Percentiles rank a stretch among this genome's conserved stretches.
Conservation (phyloP, 2,888 invertebrate species). For the Euzetes globulus region DNA sequence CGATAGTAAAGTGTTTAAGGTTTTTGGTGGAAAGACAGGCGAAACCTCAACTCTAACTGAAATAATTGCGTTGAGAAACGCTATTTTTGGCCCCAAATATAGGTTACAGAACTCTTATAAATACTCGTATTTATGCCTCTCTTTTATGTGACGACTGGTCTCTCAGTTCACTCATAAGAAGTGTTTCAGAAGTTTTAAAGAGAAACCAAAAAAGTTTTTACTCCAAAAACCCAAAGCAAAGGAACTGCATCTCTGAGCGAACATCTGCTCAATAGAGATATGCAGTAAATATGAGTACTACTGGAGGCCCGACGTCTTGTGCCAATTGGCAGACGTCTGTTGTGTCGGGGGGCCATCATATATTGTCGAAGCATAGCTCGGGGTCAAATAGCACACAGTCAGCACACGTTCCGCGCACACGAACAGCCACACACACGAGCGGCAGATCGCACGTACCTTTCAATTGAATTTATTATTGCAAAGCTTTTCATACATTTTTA, state of each 20-base stretch:
- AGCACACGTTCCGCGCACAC: neutral
- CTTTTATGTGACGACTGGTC: too few species aligned
- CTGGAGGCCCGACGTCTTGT: neutral
- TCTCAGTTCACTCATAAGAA: too few species aligned
- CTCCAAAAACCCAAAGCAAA: neutral
- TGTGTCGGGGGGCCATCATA: neutral
- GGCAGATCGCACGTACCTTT: neutral
- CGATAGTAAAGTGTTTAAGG: too few species aligned
- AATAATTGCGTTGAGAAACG: neutral
- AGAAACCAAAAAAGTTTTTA: neutral
- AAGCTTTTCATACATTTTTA: neutral
- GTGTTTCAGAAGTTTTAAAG: neutral
- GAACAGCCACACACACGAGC: neutral
- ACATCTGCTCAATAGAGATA: constrained; percentile 19
- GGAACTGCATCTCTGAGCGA: neutral
- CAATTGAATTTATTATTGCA: neutral
- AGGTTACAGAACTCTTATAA: neutral
- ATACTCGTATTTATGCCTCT: neutral
- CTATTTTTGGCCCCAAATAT: neutral
- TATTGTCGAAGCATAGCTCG: neutral
- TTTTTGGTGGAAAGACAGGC: neutral
- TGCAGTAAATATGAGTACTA: neutral
- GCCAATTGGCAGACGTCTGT: neutral
- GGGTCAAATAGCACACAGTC: constrained; percentile 6
- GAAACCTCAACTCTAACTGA: neutral